Evolutionary conservation across 2,888 invertebrate species (phyloP), one percentile per base, ranked within the genome.

Genomic region (Drosophila nr. perissopoda): DNA sequence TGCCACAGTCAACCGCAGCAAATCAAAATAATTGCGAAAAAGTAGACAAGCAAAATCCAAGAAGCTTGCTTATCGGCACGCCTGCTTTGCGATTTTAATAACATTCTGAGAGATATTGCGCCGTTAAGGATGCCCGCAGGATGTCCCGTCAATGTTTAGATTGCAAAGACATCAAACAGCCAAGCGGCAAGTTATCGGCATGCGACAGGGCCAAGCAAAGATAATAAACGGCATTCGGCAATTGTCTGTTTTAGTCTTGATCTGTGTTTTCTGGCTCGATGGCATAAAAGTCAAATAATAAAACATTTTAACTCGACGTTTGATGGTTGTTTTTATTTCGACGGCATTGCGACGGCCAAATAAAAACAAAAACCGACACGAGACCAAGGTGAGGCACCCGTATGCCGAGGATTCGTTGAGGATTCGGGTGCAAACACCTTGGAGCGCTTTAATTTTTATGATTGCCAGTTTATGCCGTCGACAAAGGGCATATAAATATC

Each of bases 271-370:
- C 25, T 40, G 48, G n/a, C 61, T 53, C 62, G 58, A 36, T 56
- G 49, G 67, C 81, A 85, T 81, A 71, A 73, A 82, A 86, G 78
- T 75, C 79, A 81, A 88, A 87, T 89, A 88, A 89, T 88, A 88
- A 88, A 88, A 89, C 83, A 88, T 87, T 89, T 88, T 88, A 89
- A 91, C 89, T 89, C 81, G 88, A 82, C 84, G 83, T 91, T 91
- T 91, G 89, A 91, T 91, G 92, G 91, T 81, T 82, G 88, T 83
- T 91, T 91, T 91, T 91, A 91, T 91, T 87, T 84, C 76, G 81
- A 76, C 61, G 85, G 91, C 92, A 86, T 80, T 86, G 90, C 88
- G 90, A 83, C 89, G 74, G 74, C 61, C 81, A 83, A 83, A 91
- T 90, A 90, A 91, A 91, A 91, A 87, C 79, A 79, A 80, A 76